phyloP scores from a whole-genome alignment of 2,888 invertebrate species.

The Parnassius mnemosyne region DNA sequence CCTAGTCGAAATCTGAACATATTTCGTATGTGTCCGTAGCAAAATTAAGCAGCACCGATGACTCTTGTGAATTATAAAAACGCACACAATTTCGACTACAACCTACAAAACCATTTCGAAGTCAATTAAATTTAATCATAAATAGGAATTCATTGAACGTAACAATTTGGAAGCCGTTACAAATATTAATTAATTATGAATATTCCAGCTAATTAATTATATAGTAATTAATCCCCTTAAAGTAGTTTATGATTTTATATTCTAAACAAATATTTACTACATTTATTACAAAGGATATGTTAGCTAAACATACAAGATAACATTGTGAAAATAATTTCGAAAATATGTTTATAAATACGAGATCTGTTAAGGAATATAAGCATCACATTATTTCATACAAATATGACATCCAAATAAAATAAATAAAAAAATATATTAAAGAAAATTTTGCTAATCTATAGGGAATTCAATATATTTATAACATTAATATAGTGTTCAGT shows the following conservation, averaged over 20 bases:
- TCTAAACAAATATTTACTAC: slow-evolving; percentile 26
- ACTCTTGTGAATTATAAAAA: too few species aligned
- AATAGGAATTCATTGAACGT: too few species aligned
- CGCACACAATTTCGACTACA: too few species aligned
- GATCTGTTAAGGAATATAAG: slow-evolving; percentile 47
- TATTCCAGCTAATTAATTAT: slow-evolving; percentile 15
- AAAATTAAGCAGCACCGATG: too few species aligned
- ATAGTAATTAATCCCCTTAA: slow-evolving; percentile 21
- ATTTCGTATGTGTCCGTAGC: too few species aligned
- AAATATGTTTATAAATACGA: slow-evolving; percentile 46
- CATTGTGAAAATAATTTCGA: slow-evolving; percentile 31
- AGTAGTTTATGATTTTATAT: slow-evolving; percentile 24
- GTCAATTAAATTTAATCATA: too few species aligned
- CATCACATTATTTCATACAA: slow-evolving; percentile 30
- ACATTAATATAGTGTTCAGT: slow-evolving; percentile 28
- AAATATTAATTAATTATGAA: neutral
- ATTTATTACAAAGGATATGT: slow-evolving; percentile 26
- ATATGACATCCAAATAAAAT: slow-evolving; percentile 28
- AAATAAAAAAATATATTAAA: slow-evolving; percentile 33
- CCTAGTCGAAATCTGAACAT: neutral
- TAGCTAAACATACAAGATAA: slow-evolving; percentile 35
- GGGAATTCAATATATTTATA: slow-evolving; percentile 31
- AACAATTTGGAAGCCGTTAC: neutral
- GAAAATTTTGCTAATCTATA: slow-evolving; percentile 39
- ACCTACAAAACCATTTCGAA: too few species aligned